Conservation (phyloP, 2,888 invertebrate species). For the Aphidoletes aphidimyza region DNA sequence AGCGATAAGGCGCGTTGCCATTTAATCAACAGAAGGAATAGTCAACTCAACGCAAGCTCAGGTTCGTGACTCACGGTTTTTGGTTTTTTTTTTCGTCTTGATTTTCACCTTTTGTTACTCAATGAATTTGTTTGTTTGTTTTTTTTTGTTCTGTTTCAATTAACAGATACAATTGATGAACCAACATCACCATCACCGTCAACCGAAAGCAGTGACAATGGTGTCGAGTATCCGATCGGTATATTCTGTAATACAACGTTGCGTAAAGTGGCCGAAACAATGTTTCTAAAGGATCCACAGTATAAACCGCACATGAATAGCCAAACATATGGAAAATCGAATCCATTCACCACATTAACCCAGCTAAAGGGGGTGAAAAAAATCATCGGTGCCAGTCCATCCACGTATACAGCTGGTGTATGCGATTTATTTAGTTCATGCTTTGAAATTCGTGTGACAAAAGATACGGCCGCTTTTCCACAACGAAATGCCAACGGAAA, state of each 20-base stretch:
- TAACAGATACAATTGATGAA: constrained; percentile 53
- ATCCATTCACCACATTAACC: constrained; percentile 80
- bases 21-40: constrained; percentile 68
- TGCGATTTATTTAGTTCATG: constrained; percentile 79
- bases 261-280: constrained; percentile 82
- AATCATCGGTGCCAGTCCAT: constrained; percentile 76
- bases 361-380: constrained; percentile 84
- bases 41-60: constrained; percentile 57
- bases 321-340: constrained; percentile 68
- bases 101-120: no score
- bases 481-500: constrained; percentile 59
- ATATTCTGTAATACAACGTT: constrained; percentile 68
- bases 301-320: constrained; percentile 75
- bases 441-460: constrained; percentile 73
- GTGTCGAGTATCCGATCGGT: constrained; percentile 63
- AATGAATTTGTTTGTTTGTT: neutral
- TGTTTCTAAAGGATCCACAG: constrained; percentile 85
- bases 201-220: constrained; percentile 56
- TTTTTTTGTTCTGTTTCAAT: neutral
- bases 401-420: constrained; percentile 67
- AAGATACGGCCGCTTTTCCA: constrained; percentile 63
- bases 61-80: neutral
- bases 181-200: constrained; percentile 33
- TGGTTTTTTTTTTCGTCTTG: no score
- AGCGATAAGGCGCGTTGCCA: constrained; percentile 81